Conservation (phyloP, 2,888 invertebrate genomes). For the Drosophila ochracea region DNA sequence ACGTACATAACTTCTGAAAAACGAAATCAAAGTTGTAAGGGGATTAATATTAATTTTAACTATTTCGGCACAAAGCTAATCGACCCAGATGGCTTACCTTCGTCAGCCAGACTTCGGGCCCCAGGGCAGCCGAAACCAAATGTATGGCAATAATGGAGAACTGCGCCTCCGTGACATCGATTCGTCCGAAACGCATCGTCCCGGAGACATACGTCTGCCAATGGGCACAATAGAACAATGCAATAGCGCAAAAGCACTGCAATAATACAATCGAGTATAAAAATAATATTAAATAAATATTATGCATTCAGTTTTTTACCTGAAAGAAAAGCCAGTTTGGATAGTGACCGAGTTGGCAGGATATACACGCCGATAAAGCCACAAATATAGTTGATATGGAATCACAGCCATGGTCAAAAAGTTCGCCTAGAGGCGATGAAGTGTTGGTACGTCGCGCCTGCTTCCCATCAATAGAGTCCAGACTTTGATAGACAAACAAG, state of each 20-base stretch:
- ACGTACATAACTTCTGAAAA: slow-evolving; percentile 41
- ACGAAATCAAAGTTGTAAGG: slow-evolving; percentile 3
- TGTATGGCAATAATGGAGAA: slow-evolving; percentile 96
- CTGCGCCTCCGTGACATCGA: slow-evolving; percentile 99
- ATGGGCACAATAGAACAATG: slow-evolving; percentile 99
- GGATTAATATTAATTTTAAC: not conserved
- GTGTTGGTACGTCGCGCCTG: slow-evolving; percentile 98
- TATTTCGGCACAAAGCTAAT: slow-evolving; percentile 11
- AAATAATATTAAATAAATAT: not conserved
- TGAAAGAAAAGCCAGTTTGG: slow-evolving; percentile 98
- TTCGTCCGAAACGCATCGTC: slow-evolving; percentile 93
- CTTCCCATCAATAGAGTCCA: slow-evolving; percentile 99
- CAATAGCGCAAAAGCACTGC: slow-evolving; percentile 96
- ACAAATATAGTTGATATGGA: slow-evolving; percentile 99
- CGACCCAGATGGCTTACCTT: slow-evolving; percentile 86
- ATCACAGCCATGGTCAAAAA: slow-evolving; percentile 99
- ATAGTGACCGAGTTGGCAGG: slow-evolving; percentile 95
- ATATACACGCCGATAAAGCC: slow-evolving; percentile 97
- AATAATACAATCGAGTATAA: slow-evolving; percentile 71
- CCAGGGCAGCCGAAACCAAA: slow-evolving; percentile 93
- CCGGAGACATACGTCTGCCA: slow-evolving; percentile 99
- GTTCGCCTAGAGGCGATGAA: slow-evolving; percentile 96
- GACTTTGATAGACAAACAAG: slow-evolving; percentile 97
- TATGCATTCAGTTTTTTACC: slow-evolving; percentile 84
- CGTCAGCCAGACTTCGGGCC: slow-evolving; percentile 93